phyloP scores from a whole-genome alignment of 2,888 invertebrate species.

The Athripsodes cinereus region DNA sequence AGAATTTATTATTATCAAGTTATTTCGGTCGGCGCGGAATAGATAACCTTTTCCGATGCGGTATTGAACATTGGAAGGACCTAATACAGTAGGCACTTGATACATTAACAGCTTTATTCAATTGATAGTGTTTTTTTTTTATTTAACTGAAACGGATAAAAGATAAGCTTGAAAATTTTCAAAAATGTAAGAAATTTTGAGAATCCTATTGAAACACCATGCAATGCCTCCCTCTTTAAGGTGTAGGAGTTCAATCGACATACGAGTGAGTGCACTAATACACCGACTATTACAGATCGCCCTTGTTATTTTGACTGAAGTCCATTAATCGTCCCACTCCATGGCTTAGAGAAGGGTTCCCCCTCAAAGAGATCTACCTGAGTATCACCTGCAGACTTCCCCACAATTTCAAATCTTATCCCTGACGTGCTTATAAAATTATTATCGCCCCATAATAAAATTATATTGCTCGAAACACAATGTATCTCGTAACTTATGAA shows the following conservation, averaged over 20 bases:
- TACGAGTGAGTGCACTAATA: slow-evolving; percentile 2
- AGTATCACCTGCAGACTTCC: neutral
- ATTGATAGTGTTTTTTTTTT: too few relatives aligned
- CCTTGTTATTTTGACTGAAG: slow-evolving; percentile 12
- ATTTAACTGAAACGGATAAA: too few relatives aligned
- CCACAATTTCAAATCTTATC: neutral
- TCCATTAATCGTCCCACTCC: slow-evolving; percentile 14
- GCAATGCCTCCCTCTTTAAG: neutral
- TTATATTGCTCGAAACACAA: neutral
- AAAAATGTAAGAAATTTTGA: too few relatives aligned
- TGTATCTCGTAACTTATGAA: too few relatives aligned
- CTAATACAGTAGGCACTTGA: too few relatives aligned
- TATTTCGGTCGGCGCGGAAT: too few relatives aligned
- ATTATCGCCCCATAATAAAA: neutral
- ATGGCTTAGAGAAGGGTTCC: slow-evolving; percentile 1
- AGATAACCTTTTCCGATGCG: too few relatives aligned
- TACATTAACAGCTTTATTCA: too few relatives aligned
- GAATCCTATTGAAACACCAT: too few relatives aligned
- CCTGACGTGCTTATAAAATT: neutral
- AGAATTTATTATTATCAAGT: too few relatives aligned
- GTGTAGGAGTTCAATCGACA: neutral
- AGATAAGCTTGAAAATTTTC: too few relatives aligned
- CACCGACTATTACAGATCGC: neutral
- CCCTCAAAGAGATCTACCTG: neutral
- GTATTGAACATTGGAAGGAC: too few relatives aligned